phyloP scores from a whole-genome alignment of 2,888 invertebrate species.

The Stenurella melanura region DNA sequence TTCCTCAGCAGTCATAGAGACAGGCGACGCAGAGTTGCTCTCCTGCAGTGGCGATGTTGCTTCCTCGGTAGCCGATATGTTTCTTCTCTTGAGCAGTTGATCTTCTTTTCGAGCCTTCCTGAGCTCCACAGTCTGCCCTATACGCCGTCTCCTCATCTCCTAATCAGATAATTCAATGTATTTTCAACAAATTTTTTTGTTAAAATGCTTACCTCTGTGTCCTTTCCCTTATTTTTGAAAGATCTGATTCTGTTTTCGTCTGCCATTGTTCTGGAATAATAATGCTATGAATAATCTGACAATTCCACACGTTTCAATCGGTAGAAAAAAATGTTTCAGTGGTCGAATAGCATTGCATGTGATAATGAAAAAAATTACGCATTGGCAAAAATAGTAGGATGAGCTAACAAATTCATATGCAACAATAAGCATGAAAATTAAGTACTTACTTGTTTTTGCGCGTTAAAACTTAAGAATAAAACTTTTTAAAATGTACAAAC shows the following conservation, averaged over 20 bases:
- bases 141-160: slow-evolving; percentile 93
- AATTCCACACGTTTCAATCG: slow-evolving; percentile 32
- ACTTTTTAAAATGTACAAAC: slow-evolving; percentile 37
- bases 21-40: slow-evolving; percentile 70
- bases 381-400: slow-evolving; percentile 1
- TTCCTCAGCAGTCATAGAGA: slow-evolving; percentile 80
- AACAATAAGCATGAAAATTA: not conserved
- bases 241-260: slow-evolving; percentile 81
- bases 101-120: slow-evolving; percentile 96
- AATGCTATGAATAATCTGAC: slow-evolving; percentile 11
- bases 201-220: slow-evolving; percentile 79
- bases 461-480: slow-evolving; percentile 19
- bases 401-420: not conserved
- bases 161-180: slow-evolving; percentile 65
- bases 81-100: slow-evolving; percentile 92
- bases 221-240: slow-evolving; percentile 88
- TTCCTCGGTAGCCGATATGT: slow-evolving; percentile 80
- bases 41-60: slow-evolving; percentile 75
- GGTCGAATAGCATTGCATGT: slow-evolving; percentile 18
- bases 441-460: slow-evolving; percentile 17
- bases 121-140: slow-evolving; percentile 91
- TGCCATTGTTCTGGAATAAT: slow-evolving; percentile 74
- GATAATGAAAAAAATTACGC: slow-evolving; percentile 8
- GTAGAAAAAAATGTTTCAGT: too few species aligned
- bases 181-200: not conserved